Percentiles rank a stretch among this genome's conserved stretches.
Conservation (phyloP, 2,797 vertebrate species). For the Agapornis canus region DNA sequence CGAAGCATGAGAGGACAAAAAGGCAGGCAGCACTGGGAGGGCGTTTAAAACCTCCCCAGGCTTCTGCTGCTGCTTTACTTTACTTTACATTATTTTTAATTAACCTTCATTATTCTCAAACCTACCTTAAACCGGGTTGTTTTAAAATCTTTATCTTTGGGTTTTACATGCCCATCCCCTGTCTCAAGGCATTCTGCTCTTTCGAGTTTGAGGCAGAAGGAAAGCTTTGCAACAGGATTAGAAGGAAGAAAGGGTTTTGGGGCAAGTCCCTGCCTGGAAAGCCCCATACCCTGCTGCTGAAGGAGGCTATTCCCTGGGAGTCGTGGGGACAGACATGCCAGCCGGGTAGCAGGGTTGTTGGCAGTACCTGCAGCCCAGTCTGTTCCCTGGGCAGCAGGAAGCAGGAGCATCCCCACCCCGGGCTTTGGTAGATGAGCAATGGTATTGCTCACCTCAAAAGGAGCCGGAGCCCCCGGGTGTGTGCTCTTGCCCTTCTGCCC, state of each 20-base stretch:
- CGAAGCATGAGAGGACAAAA: not conserved
- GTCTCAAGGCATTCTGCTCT: not conserved
- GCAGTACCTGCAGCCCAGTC: not conserved
- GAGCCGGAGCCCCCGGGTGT: not conserved
- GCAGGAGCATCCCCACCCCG: not conserved
- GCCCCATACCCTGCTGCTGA: not conserved
- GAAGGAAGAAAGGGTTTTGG: not conserved
- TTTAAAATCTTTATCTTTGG: not conserved
- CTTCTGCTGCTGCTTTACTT: not conserved
- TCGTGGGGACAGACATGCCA: not conserved
- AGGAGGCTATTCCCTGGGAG: not conserved
- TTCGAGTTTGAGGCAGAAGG: not conserved
- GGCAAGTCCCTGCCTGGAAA: not conserved
- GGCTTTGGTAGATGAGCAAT: not conserved
- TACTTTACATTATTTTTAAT: not conserved
- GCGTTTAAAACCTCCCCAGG: not conserved
- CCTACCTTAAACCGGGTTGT: not conserved
- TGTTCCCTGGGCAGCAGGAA: not conserved
- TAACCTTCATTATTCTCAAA: not conserved
- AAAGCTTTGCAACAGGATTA: not conserved
- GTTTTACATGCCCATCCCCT: not conserved
- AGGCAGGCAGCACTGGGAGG: fast-evolving
- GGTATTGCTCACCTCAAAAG: constrained; percentile 29
- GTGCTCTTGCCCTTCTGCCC: not conserved
- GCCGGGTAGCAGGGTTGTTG: not conserved